phyloP scores from a whole-genome alignment of 2,113 vertebrate genomes.

The Phylloscopus trochilus region DNA sequence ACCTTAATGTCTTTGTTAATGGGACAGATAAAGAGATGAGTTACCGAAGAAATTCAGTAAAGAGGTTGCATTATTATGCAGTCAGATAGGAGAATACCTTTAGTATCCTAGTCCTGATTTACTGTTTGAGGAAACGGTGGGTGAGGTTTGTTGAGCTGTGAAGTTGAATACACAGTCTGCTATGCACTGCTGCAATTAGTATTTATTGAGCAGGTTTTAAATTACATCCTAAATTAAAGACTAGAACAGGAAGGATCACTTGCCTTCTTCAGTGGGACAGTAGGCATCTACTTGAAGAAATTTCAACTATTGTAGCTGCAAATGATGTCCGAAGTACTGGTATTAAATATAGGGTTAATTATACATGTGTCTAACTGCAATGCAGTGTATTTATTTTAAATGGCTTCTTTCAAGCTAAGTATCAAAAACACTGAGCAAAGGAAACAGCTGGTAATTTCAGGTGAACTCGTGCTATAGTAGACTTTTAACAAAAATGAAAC shows the following conservation, averaged over 20 bases:
- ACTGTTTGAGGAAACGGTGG: background rate
- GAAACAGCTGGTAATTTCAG: slow-evolving; percentile 3
- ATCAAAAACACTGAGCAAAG: slow-evolving; percentile 27
- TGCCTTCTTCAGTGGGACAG: background rate
- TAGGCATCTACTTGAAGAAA: background rate
- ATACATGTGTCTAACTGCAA: background rate
- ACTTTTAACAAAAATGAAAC: background rate
- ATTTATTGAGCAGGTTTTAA: background rate
- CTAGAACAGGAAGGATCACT: background rate
- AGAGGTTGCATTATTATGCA: background rate
- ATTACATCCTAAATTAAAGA: background rate
- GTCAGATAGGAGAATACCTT: background rate
- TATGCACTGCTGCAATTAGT: background rate
- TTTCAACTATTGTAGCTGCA: background rate
- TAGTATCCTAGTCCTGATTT: background rate
- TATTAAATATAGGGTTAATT: background rate
- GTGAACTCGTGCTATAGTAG: background rate
- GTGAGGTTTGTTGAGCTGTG: background rate
- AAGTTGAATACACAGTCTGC: background rate
- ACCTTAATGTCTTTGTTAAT: background rate
- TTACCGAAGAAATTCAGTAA: background rate
- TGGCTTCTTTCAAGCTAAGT: slow-evolving; percentile 5
- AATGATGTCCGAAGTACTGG: background rate
- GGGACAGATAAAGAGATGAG: background rate
- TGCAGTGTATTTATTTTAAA: slow-evolving; percentile 48